A percentile compares a stretch with the other conserved stretches of the same genome.
Conservation (phyloP, 2,113 vertebrate genomes). For the Hassar affinis region DNA sequence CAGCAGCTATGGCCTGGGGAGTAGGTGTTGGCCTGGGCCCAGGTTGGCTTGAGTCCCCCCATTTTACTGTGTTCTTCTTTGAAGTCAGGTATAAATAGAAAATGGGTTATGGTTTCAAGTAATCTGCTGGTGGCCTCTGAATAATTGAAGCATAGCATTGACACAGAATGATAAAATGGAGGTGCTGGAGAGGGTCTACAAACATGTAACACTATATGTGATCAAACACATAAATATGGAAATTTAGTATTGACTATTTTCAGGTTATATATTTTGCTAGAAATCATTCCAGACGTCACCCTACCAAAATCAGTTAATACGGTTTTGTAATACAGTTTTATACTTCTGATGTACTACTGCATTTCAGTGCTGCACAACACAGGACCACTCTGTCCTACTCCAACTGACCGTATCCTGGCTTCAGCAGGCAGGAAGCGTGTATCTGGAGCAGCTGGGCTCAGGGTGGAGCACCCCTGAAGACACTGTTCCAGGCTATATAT, state of each 20-base stretch:
- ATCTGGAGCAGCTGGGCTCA: constrained; percentile 20
- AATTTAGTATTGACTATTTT: not conserved
- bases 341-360: too few relatives aligned
- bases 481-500: constrained; percentile 41
- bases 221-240: not conserved
- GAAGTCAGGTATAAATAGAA: constrained; percentile 48
- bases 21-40: not conserved
- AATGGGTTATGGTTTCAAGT: constrained; percentile 44
- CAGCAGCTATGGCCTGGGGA: not conserved
- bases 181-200: not conserved
- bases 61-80: constrained; percentile 43
- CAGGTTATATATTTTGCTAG: not conserved
- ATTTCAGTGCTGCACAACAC: not conserved
- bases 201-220: not conserved
- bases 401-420: not conserved
- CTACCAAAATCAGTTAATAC: not conserved
- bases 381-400: constrained; percentile 5
- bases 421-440: constrained; percentile 23
- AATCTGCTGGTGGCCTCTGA: constrained; percentile 34
- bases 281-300: not conserved
- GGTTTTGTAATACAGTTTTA: not conserved
- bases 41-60: constrained; percentile 28
- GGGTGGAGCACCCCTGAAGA: constrained; percentile 39
- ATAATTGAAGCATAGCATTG: constrained; percentile 37
- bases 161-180: constrained; percentile 16